A percentile compares a stretch with the other conserved stretches of the same genome.
Evolutionary conservation across 1,140 invertebrate genomes (phyloP).

Genomic region (Teleopsis dalmanni): DNA sequence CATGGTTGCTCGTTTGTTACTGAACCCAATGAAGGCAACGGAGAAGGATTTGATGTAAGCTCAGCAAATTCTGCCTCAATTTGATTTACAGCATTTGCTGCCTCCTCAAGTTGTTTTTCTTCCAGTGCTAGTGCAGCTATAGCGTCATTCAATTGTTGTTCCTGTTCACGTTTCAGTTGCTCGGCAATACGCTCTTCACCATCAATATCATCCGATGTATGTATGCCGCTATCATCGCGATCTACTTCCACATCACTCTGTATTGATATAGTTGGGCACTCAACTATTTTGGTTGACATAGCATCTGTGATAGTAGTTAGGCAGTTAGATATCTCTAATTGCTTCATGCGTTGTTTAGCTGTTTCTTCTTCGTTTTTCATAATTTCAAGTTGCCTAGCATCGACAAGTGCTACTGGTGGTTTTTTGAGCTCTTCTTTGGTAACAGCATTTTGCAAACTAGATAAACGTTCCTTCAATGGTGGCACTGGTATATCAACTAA

Average conservation of each 20-base stretch:
- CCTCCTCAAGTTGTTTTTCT: slow-evolving; percentile 36
- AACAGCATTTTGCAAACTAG: slow-evolving; percentile 37
- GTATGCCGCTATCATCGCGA: slow-evolving; percentile 73
- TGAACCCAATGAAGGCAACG: slow-evolving; percentile 9
- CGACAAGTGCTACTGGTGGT: slow-evolving; percentile 34
- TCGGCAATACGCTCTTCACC: background rate
- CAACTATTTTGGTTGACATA: slow-evolving; percentile 52
- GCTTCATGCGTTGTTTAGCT: slow-evolving; percentile 15
- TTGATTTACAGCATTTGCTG: slow-evolving; percentile 38
- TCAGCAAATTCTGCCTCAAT: slow-evolving; percentile 40
- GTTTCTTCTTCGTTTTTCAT: slow-evolving; percentile 36
- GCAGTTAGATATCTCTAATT: slow-evolving; percentile 8
- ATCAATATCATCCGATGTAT: slow-evolving; percentile 54
- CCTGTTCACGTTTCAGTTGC: slow-evolving; percentile 21
- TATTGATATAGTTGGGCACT: slow-evolving; percentile 24
- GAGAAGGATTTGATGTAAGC: slow-evolving; percentile 16
- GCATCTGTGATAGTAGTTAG: background rate
- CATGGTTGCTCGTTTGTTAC: slow-evolving; percentile 19
- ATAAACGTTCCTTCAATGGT: slow-evolving; percentile 38
- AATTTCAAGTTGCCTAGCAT: slow-evolving; percentile 39
- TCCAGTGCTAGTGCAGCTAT: slow-evolving; percentile 34
- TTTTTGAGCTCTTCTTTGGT: slow-evolving; percentile 40
- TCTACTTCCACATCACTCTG: slow-evolving; percentile 57
- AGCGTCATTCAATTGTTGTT: slow-evolving; percentile 34
- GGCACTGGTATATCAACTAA: slow-evolving; percentile 39